phyloP scores from a whole-genome alignment of 2,797 vertebrate species.

The Parauchenoglanis punctatus region DNA sequence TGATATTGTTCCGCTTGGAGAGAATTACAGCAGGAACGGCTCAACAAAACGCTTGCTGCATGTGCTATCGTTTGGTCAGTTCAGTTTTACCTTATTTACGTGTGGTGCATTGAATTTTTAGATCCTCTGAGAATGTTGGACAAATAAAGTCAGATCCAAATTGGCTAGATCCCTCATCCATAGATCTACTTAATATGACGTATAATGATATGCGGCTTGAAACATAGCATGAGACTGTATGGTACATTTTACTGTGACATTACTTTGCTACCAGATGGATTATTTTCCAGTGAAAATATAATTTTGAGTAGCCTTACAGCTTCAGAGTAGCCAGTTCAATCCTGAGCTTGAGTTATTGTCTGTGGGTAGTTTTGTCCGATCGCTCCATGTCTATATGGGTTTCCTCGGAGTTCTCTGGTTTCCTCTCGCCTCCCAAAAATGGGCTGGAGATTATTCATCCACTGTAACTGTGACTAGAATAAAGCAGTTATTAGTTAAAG shows the following conservation, averaged over 20 bases:
- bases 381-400: neutral
- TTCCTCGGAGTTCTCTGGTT: neutral
- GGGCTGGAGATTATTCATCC: neutral
- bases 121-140: neutral
- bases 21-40: conserved; percentile 34
- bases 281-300: neutral
- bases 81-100: neutral
- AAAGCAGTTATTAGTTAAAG: neutral
- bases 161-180: neutral
- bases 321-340: neutral
- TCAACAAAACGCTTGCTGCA: neutral
- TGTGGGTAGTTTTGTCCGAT: neutral
- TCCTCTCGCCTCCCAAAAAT: neutral
- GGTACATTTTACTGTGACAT: neutral
- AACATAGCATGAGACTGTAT: neutral
- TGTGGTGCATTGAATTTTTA: neutral
- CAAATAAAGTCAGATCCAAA: neutral
- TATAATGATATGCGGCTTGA: neutral
- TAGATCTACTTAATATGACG: neutral
- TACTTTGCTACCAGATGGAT: neutral
- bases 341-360: neutral
- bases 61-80: neutral
- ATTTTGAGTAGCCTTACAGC: neutral
- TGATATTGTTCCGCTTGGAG: conserved; percentile 39
- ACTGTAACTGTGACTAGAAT: neutral